These are phyloP conservation scores for Rhizomys pruinosus DNA, from an alignment of 2,113 vertebrate genomes.

Conservation along the genomic window DNA sequence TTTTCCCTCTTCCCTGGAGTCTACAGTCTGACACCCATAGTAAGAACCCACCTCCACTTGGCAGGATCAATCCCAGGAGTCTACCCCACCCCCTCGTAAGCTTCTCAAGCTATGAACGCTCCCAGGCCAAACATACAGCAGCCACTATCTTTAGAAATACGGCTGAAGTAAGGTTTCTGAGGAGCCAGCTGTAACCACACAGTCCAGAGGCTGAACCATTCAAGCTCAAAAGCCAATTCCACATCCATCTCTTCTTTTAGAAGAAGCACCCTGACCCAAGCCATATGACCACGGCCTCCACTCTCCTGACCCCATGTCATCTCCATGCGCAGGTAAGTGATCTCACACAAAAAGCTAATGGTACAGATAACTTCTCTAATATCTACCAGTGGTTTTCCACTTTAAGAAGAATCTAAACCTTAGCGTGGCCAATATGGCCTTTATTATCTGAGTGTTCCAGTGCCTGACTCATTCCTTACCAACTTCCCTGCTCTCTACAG, in stretches of 20 bases:
- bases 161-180: neutral
- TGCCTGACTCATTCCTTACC: neutral
- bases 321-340: neutral
- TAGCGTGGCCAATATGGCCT: fast-evolving
- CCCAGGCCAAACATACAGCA: neutral
- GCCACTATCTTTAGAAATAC: neutral
- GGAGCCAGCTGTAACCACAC: fast-evolving
- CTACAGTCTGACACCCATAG: neutral
- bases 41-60: neutral
- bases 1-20: neutral
- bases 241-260: neutral
- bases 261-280: neutral
- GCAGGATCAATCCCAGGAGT: neutral
- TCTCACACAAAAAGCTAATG: neutral
- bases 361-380: neutral
- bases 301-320: fast-evolving
- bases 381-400: neutral
- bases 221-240: neutral
- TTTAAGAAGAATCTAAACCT: neutral
- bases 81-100: too few relatives aligned
- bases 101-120: neutral
- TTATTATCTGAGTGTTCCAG: neutral
- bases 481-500: fast-evolving
- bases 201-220: neutral
- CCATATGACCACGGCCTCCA: fast-evolving